phyloP scores from a whole-genome alignment of 2,113 vertebrate species.

The Rhegmatorhina hoffmannsi region DNA sequence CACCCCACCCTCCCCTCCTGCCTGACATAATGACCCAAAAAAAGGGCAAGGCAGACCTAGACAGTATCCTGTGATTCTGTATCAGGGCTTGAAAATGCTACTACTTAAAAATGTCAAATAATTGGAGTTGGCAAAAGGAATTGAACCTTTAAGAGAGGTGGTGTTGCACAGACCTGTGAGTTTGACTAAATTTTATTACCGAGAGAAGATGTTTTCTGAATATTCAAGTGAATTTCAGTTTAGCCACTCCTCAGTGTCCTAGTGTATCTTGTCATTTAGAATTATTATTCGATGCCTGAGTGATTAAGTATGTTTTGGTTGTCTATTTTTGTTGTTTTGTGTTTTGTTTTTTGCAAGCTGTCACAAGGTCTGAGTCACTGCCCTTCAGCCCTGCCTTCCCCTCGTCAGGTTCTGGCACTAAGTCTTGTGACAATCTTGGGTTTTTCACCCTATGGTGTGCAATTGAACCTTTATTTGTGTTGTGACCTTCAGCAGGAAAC shows the following conservation, averaged over 20 bases:
- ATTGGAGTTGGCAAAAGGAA: neutral
- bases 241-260: neutral
- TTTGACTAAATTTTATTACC: neutral
- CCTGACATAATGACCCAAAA: neutral
- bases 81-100: neutral
- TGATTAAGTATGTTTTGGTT: neutral
- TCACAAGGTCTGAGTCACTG: neutral
- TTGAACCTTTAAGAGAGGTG: neutral
- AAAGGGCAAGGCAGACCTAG: neutral
- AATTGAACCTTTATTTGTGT: neutral
- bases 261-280: neutral
- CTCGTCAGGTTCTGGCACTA: neutral
- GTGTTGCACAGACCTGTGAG: neutral
- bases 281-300: neutral
- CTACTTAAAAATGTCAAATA: neutral
- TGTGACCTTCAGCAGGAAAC: neutral
- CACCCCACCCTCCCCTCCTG: rapidly evolving
- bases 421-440: neutral
- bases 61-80: neutral
- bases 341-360: neutral
- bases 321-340: neutral
- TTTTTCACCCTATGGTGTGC: neutral
- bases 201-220: neutral
- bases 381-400: neutral
- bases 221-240: neutral